Percentiles rank a stretch among this genome's conserved stretches.
These are phyloP conservation scores for Apotomis capreana DNA, from an alignment of 2,888 invertebrate genomes.

Conservation along the genomic window DNA sequence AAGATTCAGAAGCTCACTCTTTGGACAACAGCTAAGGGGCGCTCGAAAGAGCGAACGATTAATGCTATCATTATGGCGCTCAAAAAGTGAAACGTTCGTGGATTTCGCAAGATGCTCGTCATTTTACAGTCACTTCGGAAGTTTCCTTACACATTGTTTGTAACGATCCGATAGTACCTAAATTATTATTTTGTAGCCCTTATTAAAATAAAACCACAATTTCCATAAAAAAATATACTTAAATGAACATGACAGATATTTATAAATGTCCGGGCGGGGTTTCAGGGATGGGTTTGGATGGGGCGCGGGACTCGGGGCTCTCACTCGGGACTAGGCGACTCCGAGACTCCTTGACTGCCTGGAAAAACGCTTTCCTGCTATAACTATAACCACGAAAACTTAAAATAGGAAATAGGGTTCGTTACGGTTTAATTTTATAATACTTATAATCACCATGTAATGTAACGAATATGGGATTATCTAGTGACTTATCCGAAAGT, in stretches of 20 bases:
- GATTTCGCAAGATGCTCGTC: too few relatives aligned
- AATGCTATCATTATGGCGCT: too few relatives aligned
- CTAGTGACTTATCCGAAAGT: too few relatives aligned
- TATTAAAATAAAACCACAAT: neutral
- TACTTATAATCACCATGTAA: neutral
- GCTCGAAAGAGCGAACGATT: too few relatives aligned
- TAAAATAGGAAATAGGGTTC: neutral
- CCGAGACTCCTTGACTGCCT: slow-evolving; percentile 6
- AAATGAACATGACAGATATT: neutral
- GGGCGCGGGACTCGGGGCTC: neutral
- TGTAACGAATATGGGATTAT: too few relatives aligned
- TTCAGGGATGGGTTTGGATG: neutral
- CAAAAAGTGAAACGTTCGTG: too few relatives aligned
- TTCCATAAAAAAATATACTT: neutral
- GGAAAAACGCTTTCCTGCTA: slow-evolving; percentile 2
- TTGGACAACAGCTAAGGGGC: too few relatives aligned
- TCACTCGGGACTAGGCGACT: neutral
- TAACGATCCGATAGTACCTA: neutral
- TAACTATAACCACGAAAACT: neutral
- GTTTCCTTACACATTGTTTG: too few relatives aligned
- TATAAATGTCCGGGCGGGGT: too few relatives aligned
- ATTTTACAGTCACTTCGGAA: too few relatives aligned
- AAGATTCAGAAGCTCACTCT: too few relatives aligned
- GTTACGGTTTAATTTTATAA: neutral
- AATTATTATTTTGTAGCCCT: neutral